Evolutionary conservation across 1,140 invertebrate genomes (phyloP).

Genomic region (Euwallacea similis): DNA sequence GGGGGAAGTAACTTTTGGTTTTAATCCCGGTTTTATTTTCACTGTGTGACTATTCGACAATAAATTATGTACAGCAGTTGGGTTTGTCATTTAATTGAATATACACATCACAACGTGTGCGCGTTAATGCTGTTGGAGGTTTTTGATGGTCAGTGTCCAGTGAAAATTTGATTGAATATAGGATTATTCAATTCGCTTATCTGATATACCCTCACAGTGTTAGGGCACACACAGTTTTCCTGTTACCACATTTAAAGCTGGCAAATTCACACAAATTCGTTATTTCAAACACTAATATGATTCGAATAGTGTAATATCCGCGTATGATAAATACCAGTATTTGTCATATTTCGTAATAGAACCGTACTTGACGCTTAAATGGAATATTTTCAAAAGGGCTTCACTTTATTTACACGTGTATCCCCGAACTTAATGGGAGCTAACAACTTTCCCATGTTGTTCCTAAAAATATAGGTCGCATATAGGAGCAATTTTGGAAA

Average conservation of each 20-base stretch:
- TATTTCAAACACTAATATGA: neutral
- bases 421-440: no score
- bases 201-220: neutral
- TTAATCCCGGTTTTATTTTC: no score
- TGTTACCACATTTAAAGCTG: neutral
- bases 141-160: neutral
- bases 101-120: neutral
- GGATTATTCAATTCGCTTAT: neutral
- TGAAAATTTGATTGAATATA: slow-evolving; percentile 4
- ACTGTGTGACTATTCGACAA: no score
- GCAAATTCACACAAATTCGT: neutral
- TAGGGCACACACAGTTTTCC: neutral
- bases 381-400: no score
- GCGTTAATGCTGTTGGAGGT: neutral
- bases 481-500: neutral
- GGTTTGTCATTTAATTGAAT: neutral
- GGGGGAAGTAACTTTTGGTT: no score
- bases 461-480: neutral
- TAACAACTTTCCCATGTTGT: no score
- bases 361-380: no score
- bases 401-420: no score
- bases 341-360: no score
- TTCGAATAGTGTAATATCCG: neutral
- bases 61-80: neutral
- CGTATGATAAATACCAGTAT: no score